Conservation (phyloP, 2,888 invertebrate genomes). For the Tinea pellionella region DNA sequence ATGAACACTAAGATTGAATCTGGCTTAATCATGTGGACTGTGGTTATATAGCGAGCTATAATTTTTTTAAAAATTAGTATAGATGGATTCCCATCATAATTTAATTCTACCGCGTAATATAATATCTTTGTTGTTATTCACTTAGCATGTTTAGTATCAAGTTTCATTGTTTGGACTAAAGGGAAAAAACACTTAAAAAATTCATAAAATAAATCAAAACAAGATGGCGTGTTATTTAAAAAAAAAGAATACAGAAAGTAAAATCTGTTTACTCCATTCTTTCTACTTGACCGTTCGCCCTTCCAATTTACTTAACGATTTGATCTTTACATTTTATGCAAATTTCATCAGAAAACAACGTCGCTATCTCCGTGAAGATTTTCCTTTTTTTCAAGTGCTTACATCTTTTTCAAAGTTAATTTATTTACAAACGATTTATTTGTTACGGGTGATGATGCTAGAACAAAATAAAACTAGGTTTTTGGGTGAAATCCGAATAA, state of each 20-base stretch:
- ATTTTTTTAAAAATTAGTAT: no score
- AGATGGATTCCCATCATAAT: no score
- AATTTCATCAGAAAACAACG: constrained; percentile 5
- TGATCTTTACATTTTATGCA: constrained; percentile 3
- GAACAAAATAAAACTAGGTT: no score
- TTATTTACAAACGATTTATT: not conserved
- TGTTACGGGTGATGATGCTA: no score
- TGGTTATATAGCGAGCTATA: no score
- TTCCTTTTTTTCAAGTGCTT: not conserved
- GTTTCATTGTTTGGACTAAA: not conserved
- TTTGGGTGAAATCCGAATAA: no score
- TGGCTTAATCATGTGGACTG: no score
- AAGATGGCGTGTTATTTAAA: not conserved
- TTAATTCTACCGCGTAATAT: not conserved
- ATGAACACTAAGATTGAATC: no score
- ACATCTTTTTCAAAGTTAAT: no score
- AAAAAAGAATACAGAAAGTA: not conserved
- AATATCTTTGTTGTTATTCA: not conserved
- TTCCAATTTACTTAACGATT: constrained; percentile 3
- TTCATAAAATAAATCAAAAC: not conserved
- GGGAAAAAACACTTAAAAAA: not conserved
- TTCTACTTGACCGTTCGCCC: constrained; percentile 4
- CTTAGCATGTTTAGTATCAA: not conserved
- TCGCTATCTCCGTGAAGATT: not conserved
- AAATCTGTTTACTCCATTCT: not conserved